Evolutionary conservation across 1,140 invertebrate species (phyloP).

Genomic region (Ceratosolen solmsi): DNA sequence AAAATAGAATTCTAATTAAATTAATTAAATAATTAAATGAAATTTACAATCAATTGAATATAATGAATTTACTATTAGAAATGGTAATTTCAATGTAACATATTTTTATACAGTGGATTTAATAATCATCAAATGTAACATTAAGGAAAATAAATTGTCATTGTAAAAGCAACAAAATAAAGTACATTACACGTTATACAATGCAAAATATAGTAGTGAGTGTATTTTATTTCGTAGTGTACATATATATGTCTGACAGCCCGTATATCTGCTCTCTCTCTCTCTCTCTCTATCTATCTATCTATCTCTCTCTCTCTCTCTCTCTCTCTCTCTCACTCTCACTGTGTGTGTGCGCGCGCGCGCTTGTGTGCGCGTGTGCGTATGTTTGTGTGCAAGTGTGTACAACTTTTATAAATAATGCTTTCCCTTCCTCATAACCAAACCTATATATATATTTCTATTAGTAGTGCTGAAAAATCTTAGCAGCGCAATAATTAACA

Average conservation of each 20-base stretch:
- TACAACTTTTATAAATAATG: constrained; percentile 11
- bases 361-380: not conserved
- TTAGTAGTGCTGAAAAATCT: not conserved
- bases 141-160: not conserved
- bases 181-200: not conserved
- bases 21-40: not conserved
- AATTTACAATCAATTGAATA: not conserved
- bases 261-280: no score
- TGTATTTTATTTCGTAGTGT: no score
- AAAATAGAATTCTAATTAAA: not conserved
- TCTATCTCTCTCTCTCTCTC: no score
- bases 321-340: no score
- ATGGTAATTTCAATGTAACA: constrained; percentile 4
- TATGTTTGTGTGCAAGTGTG: not conserved
- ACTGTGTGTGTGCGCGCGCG: no score
- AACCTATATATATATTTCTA: constrained; percentile 1
- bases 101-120: not conserved
- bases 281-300: no score
- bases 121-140: not conserved
- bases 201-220: no score
- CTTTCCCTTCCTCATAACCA: not conserved
- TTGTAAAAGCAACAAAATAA: not conserved
- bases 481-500: constrained; percentile 13
- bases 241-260: no score
- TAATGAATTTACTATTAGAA: constrained; percentile 15